phyloP scores from a whole-genome alignment of 2,797 vertebrate species.

The Capromys pilorides region DNA sequence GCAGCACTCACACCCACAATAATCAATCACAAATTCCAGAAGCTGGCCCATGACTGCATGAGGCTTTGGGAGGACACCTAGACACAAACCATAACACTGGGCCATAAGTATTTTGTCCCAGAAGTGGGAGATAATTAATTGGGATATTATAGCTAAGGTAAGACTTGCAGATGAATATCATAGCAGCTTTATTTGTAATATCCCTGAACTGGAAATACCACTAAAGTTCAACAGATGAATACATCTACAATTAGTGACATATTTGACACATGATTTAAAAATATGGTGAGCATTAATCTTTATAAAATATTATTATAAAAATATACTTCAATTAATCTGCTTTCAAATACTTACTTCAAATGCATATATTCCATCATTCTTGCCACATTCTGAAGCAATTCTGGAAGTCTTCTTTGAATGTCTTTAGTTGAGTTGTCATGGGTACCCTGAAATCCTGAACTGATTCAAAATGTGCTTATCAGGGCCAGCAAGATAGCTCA shows the following conservation, averaged over 20 bases:
- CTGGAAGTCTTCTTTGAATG: neutral
- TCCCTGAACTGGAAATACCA: neutral
- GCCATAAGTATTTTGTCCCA: no score
- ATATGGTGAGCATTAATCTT: neutral
- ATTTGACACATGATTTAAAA: neutral
- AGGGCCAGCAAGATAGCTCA: no score
- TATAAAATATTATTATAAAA: neutral
- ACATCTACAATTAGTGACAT: conserved; percentile 8
- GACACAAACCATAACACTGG: no score
- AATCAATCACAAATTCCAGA: no score
- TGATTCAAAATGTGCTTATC: neutral
- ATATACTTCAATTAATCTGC: neutral
- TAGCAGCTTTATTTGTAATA: neutral
- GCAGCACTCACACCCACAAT: no score
- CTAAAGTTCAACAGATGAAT: neutral
- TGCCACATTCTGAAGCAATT: neutral
- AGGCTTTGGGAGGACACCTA: no score
- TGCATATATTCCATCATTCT: neutral
- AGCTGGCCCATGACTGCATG: no score
- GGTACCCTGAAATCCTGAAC: neutral
- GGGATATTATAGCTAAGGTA: neutral
- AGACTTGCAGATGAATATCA: neutral
- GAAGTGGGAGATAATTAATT: no score
- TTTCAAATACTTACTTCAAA: neutral
- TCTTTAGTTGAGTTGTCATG: neutral